phyloP scores from a whole-genome alignment of 2,888 invertebrate genomes.

The Ganaspis brasiliensis region DNA sequence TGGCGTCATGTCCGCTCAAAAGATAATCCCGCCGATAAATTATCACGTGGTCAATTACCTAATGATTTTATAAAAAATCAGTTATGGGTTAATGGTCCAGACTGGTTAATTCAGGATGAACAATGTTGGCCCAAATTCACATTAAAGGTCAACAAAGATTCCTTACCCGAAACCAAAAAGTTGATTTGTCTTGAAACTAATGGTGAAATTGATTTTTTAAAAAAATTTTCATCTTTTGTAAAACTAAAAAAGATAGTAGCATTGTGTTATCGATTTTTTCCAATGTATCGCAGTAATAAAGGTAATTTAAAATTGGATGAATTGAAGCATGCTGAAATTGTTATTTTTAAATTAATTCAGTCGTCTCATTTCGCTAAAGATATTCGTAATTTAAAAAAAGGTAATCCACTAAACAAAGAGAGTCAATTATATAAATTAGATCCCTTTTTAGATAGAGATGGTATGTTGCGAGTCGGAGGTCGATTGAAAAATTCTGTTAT shows the following conservation, averaged over 20 bases:
- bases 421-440: slow-evolving; percentile 11
- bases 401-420: not conserved
- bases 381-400: not conserved
- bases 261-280: not conserved
- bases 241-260: slow-evolving; percentile 27
- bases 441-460: slow-evolving; percentile 53
- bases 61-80: slow-evolving; percentile 43
- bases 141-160: slow-evolving; percentile 58
- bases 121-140: slow-evolving; percentile 55
- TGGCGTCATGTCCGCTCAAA: slow-evolving; percentile 57
- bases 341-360: not conserved
- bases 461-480: slow-evolving; percentile 66
- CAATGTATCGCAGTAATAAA: slow-evolving; percentile 8
- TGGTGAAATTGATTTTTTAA: not conserved
- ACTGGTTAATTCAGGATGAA: slow-evolving; percentile 55
- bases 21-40: slow-evolving; percentile 61
- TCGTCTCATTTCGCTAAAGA: not conserved
- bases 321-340: slow-evolving; percentile 8
- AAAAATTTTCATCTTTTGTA: not conserved
- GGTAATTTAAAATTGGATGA: not conserved
- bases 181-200: not conserved
- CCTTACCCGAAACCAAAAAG: slow-evolving; percentile 37
- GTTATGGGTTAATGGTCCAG: slow-evolving; percentile 56
- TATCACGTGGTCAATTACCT: slow-evolving; percentile 58
- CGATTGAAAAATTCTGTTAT: slow-evolving; percentile 61